These are phyloP conservation scores for Ciconia boyciana DNA, from an alignment of 2,113 vertebrate genomes.

Conservation along the genomic window DNA sequence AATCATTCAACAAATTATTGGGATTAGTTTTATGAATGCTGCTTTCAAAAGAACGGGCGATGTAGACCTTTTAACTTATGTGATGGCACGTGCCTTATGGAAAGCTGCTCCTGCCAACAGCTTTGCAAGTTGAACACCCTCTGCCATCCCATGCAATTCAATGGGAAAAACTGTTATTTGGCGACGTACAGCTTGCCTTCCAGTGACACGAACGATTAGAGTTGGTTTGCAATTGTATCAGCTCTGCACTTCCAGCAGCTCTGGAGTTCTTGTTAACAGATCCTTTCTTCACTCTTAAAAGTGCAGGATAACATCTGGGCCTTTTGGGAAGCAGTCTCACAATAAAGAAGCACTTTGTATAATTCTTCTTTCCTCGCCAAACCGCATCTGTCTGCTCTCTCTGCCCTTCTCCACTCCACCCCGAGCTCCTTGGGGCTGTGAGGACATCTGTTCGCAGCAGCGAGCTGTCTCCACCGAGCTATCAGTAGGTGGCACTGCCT, in stretches of 20 bases:
- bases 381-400: slow-evolving; percentile 65
- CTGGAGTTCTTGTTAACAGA: slow-evolving; percentile 66
- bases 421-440: slow-evolving; percentile 4
- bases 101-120: background rate
- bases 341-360: slow-evolving; percentile 66
- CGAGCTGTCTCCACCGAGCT: background rate
- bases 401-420: slow-evolving; percentile 56
- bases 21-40: slow-evolving; percentile 55
- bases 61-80: background rate
- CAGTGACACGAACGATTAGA: slow-evolving; percentile 20
- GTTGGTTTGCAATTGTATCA: slow-evolving; percentile 52
- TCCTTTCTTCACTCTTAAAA: slow-evolving; percentile 71
- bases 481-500: slow-evolving; percentile 66
- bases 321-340: slow-evolving; percentile 65
- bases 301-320: slow-evolving; percentile 71
- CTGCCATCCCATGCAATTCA: background rate
- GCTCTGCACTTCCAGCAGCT: slow-evolving; percentile 43
- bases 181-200: background rate
- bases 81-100: background rate
- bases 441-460: slow-evolving; percentile 31
- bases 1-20: slow-evolving; percentile 26
- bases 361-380: slow-evolving; percentile 68
- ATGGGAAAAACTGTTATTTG: background rate
- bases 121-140: background rate
- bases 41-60: background rate